Conservation (phyloP, 2,797 vertebrate species). For the Gymnoscopelus microlampas region DNA sequence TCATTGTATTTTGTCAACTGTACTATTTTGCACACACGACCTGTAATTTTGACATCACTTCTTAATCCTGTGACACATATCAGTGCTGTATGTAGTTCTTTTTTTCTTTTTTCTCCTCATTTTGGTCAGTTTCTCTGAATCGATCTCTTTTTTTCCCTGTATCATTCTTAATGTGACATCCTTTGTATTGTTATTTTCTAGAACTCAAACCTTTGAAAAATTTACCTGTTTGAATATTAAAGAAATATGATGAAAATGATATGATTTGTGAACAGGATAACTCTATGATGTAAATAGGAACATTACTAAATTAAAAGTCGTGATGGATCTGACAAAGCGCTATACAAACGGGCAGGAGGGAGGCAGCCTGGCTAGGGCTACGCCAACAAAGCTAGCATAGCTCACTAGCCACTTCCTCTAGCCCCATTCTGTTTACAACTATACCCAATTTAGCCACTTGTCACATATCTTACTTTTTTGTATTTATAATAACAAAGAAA, state of each 20-base stretch:
- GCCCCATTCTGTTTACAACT: constrained; percentile 95
- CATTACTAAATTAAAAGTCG: constrained; percentile 55
- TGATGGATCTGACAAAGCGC: constrained; percentile 60
- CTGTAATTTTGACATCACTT: constrained; percentile 88
- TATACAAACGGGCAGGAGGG: constrained; percentile 47
- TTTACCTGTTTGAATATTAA: constrained; percentile 73
- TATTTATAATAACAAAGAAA: constrained; percentile 78
- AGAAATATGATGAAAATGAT: constrained; percentile 67
- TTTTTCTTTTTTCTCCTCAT: constrained; percentile 18
- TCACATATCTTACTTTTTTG: constrained; percentile 92
- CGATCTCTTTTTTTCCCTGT: constrained; percentile 39
- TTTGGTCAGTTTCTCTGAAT: constrained; percentile 28
- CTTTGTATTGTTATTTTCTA: constrained; percentile 75
- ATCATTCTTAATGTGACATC: constrained; percentile 66
- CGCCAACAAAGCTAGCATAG: constrained; percentile 51
- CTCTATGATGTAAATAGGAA: constrained; percentile 75
- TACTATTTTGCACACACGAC: constrained; percentile 91
- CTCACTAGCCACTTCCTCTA: constrained; percentile 52
- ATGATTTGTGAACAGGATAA: constrained; percentile 72
- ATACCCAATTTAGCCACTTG: constrained; percentile 90
- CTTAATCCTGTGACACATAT: constrained; percentile 67
- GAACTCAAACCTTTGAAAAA: constrained; percentile 74
- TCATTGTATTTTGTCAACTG: constrained; percentile 88
- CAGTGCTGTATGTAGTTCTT: constrained; percentile 51
- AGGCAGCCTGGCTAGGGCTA: constrained; percentile 35